These are phyloP conservation scores for Himalopsyche japonica DNA, from an alignment of 2,888 invertebrate species.

Conservation along the genomic window DNA sequence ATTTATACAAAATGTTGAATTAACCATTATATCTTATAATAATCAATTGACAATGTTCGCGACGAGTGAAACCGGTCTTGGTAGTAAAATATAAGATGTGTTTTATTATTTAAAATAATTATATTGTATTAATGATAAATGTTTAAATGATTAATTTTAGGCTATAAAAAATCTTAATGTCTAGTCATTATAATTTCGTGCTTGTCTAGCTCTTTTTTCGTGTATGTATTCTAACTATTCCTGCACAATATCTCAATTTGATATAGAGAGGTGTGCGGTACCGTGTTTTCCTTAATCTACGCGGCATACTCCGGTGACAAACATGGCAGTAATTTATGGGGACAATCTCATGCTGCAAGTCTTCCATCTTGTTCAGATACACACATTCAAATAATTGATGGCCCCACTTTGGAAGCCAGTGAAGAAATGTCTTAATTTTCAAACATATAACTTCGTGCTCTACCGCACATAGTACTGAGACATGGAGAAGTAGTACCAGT, in stretches of 20 bases:
- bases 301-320: neutral
- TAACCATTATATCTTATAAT: too few species aligned
- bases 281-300: neutral
- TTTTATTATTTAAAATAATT: too few species aligned
- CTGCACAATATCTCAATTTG: neutral
- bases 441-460: neutral
- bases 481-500: neutral
- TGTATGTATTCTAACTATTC: too few species aligned
- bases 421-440: neutral
- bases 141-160: too few species aligned
- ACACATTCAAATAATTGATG: conserved; percentile 2
- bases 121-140: too few species aligned
- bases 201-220: too few species aligned
- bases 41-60: too few species aligned
- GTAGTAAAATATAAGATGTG: too few species aligned
- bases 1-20: too few species aligned
- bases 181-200: too few species aligned
- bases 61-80: too few species aligned
- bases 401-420: neutral
- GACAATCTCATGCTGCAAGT: conserved; percentile 6
- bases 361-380: neutral
- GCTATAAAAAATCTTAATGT: too few species aligned
- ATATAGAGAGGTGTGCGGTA: neutral
- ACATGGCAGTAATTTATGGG: conserved; percentile 14
- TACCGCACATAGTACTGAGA: neutral